A percentile compares a stretch with the other conserved stretches of the same genome.
These are phyloP conservation scores for Lordiphosa mommai DNA, from an alignment of 1,140 invertebrate species.

Conservation along the genomic window DNA sequence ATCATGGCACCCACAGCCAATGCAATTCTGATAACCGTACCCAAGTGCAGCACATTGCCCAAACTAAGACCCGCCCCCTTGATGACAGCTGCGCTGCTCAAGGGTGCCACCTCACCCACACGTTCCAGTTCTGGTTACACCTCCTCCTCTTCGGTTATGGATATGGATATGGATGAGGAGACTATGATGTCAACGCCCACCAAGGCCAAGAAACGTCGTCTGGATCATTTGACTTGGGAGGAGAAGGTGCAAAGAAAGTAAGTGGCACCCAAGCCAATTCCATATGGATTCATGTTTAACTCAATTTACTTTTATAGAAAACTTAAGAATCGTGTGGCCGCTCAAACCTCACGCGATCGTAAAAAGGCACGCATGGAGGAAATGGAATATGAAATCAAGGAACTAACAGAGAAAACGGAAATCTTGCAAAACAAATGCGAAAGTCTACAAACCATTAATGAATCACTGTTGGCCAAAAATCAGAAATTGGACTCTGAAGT, in stretches of 20 bases:
- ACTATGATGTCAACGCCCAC: constrained; percentile 12
- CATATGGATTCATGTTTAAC: not conserved
- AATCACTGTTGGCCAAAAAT: constrained; percentile 84
- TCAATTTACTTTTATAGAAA: constrained; percentile 85
- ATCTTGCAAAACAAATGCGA: constrained; percentile 84
- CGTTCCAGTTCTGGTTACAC: constrained; percentile 62
- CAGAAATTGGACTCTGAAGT: constrained; percentile 81
- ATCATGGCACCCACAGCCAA: constrained; percentile 47
- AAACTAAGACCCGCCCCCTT: constrained; percentile 81
- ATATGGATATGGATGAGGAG: constrained; percentile 44
- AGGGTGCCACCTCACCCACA: constrained; percentile 78
- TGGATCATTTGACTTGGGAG: constrained; percentile 90
- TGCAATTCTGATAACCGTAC: constrained; percentile 79
- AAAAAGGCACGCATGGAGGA: constrained; percentile 96
- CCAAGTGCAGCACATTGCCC: constrained; percentile 80
- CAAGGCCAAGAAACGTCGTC: constrained; percentile 85
- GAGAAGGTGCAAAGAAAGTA: constrained; percentile 92
- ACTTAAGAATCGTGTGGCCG: constrained; percentile 97
- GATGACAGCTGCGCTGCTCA: constrained; percentile 75
- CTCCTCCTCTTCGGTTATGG: constrained; percentile 37
- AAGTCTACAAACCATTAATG: constrained; percentile 84
- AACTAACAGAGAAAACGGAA: constrained; percentile 84
- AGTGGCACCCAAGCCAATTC: constrained; percentile 69
- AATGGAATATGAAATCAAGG: constrained; percentile 87
- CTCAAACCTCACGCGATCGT: constrained; percentile 98